Evolutionary conservation across 2,888 invertebrate species (phyloP).

Genomic region (Nephrotoma guestfalica): DNA sequence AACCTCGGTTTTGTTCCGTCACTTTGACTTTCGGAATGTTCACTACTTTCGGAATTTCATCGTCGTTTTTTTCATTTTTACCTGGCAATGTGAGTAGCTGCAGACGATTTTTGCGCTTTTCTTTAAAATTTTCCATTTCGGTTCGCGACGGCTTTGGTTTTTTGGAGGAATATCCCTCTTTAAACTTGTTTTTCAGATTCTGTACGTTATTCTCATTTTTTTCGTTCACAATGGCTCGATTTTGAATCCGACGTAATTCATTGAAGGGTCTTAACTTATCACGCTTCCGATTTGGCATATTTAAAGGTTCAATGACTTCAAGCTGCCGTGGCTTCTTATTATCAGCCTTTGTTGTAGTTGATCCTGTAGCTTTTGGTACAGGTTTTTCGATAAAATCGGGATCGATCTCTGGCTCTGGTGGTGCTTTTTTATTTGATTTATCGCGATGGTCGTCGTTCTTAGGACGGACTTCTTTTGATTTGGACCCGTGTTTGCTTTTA

Average conservation of each 20-base stretch:
- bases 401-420: background rate
- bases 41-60: slow-evolving; percentile 5
- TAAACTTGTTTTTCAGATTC: slow-evolving; percentile 12
- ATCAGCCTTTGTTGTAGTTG: background rate
- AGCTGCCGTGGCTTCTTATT: background rate
- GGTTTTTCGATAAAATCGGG: background rate
- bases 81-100: slow-evolving; percentile 19
- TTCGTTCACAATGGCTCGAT: background rate
- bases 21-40: slow-evolving; percentile 32
- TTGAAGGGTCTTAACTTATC: background rate
- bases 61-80: slow-evolving; percentile 11
- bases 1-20: slow-evolving; percentile 38
- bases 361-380: background rate
- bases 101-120: slow-evolving; percentile 21
- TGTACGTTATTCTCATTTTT: background rate
- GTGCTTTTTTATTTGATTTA: background rate
- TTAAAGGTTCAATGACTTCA: background rate
- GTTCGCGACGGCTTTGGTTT: slow-evolving; percentile 1
- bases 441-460: background rate
- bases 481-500: background rate
- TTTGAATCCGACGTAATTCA: background rate
- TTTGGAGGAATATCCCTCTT: slow-evolving; percentile 2
- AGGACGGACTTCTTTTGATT: background rate
- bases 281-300: background rate
- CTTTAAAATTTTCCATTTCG: slow-evolving; percentile 14